A percentile compares a stretch with the other conserved stretches of the same genome.
These are phyloP conservation scores for Spodoptera frugiperda DNA, from an alignment of 1,140 invertebrate species.

Conservation along the genomic window DNA sequence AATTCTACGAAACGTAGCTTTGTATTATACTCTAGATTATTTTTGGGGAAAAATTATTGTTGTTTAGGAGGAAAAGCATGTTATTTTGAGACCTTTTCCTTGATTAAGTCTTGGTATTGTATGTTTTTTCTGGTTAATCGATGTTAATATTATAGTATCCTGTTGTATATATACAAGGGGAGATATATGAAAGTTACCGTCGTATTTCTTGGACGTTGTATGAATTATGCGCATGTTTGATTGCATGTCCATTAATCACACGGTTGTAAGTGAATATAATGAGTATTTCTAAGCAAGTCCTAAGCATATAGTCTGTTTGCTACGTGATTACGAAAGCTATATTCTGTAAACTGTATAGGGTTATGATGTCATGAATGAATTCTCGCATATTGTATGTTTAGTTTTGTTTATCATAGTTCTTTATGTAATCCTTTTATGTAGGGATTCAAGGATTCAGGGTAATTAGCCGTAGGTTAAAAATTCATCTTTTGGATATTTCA, in stretches of 20 bases:
- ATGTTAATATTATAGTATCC: not conserved
- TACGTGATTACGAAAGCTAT: not conserved
- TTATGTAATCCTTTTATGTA: too few relatives aligned
- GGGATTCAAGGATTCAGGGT: too few relatives aligned
- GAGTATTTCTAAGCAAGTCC: not conserved
- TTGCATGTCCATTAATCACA: not conserved
- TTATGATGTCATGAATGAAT: too few relatives aligned
- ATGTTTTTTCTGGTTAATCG: not conserved
- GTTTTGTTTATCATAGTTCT: too few relatives aligned
- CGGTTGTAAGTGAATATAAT: not conserved
- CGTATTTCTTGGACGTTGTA: not conserved
- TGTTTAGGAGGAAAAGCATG: slow-evolving; percentile 1
- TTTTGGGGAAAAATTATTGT: not conserved
- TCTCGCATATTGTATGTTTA: too few relatives aligned
- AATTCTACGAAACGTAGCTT: slow-evolving; percentile 27
- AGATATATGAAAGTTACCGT: not conserved
- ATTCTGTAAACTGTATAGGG: not conserved
- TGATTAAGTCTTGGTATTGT: not conserved
- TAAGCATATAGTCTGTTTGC: not conserved
- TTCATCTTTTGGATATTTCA: too few relatives aligned
- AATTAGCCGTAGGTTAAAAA: too few relatives aligned
- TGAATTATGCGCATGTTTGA: slow-evolving; percentile 4
- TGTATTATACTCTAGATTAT: not conserved
- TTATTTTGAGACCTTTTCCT: not conserved
- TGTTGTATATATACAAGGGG: not conserved